Evolutionary conservation across 2,888 invertebrate species (phyloP).

Genomic region (Eumerus sabulonum): DNA sequence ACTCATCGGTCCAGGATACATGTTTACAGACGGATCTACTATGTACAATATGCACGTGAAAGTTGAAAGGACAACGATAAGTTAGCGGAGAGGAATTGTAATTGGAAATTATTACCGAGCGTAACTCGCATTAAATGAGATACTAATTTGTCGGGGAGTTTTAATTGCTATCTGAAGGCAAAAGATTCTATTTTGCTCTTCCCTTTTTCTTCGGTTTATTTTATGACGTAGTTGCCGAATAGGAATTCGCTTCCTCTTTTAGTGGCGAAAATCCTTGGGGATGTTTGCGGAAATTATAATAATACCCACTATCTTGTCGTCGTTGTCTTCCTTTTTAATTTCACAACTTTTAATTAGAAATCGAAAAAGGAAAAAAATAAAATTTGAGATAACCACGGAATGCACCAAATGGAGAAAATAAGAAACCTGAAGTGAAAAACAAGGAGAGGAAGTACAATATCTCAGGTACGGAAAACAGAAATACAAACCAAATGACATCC

Average conservation of each 20-base stretch:
- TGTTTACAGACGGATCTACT: too few relatives aligned
- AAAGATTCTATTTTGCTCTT: too few relatives aligned
- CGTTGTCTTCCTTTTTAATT: slow-evolving; percentile 51
- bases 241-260: neutral
- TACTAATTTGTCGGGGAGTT: slow-evolving; percentile 37
- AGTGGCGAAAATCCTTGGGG: slow-evolving; percentile 2
- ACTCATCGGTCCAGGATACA: too few relatives aligned
- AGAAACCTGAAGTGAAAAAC: slow-evolving; percentile 1
- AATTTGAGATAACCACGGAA: neutral
- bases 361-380: slow-evolving; percentile 18
- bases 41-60: too few relatives aligned
- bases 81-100: slow-evolving; percentile 45
- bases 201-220: too few relatives aligned
- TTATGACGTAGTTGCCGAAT: slow-evolving; percentile 21
- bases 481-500: slow-evolving; percentile 57
- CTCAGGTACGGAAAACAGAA: slow-evolving; percentile 29
- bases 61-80: slow-evolving; percentile 36
- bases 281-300: slow-evolving; percentile 45
- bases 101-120: slow-evolving; percentile 57
- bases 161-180: slow-evolving; percentile 35
- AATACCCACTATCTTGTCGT: slow-evolving; percentile 21
- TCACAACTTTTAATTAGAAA: slow-evolving; percentile 65
- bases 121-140: slow-evolving; percentile 35
- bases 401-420: slow-evolving; percentile 7
- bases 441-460: slow-evolving; percentile 9